phyloP scores from a whole-genome alignment of 1,140 invertebrate genomes.

The Muscidifurax raptorellus region DNA sequence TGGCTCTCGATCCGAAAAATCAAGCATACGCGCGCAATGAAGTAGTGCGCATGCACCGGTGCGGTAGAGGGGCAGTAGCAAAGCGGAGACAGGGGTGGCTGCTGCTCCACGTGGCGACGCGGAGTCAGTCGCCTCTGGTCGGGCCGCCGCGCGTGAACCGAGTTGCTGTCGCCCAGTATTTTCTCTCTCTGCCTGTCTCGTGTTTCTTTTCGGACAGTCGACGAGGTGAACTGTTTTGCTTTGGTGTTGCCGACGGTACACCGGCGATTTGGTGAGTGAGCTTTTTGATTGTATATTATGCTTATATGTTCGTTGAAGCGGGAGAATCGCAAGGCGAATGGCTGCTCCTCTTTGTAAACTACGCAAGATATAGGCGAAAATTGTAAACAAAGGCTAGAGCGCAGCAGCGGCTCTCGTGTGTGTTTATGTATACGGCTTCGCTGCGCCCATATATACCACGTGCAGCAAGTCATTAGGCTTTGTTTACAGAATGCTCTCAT shows the following conservation, averaged over 20 bases:
- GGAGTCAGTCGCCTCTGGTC: slow-evolving; percentile 46
- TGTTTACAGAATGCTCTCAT: too few species aligned
- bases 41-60: not conserved
- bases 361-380: too few species aligned
- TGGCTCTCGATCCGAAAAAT: not conserved
- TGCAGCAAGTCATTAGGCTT: too few species aligned
- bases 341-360: too few species aligned
- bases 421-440: too few species aligned
- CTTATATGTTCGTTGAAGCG: too few species aligned
- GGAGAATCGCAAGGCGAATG: too few species aligned
- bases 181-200: not conserved
- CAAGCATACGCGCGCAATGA: not conserved
- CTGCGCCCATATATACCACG: too few species aligned
- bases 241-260: not conserved
- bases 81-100: not conserved
- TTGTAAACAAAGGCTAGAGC: too few species aligned
- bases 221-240: not conserved
- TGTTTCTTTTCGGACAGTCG: not conserved
- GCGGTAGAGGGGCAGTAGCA: not conserved
- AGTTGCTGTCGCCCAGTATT: not conserved
- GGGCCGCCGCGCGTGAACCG: slow-evolving; percentile 23
- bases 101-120: slow-evolving; percentile 44
- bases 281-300: too few species aligned
- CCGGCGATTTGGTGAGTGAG: too few species aligned
- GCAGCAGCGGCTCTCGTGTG: too few species aligned